phyloP scores from a whole-genome alignment of 1,140 invertebrate genomes.

The Apis dorsata region DNA sequence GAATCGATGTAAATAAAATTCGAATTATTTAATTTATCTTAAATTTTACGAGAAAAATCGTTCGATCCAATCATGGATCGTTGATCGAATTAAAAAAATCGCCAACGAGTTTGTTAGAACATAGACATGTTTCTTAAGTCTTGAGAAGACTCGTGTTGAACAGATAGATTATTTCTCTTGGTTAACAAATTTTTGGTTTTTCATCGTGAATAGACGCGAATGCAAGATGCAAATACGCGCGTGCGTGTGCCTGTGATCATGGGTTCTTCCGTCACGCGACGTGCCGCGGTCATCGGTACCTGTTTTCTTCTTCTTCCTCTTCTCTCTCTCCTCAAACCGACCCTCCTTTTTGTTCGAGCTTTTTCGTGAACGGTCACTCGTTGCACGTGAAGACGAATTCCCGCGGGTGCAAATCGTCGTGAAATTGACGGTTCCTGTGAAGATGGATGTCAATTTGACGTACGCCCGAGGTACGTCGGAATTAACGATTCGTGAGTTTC shows the following conservation, averaged over 20 bases:
- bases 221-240: constrained; percentile 56
- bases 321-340: constrained; percentile 1
- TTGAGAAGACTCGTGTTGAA: too few relatives aligned
- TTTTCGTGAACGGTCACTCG: constrained; percentile 59
- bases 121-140: too few relatives aligned
- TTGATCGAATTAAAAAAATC: background rate
- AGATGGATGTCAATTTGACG: constrained; percentile 34
- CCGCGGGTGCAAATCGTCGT: constrained; percentile 59
- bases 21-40: background rate
- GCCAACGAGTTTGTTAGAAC: too few relatives aligned
- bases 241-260: constrained; percentile 49
- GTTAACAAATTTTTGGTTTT: background rate
- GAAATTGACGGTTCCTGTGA: constrained; percentile 54
- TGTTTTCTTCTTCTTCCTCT: constrained; percentile 11
- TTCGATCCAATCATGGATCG: background rate
- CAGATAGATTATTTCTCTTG: background rate
- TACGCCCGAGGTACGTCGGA: constrained; percentile 8
- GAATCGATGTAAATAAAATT: background rate
- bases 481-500: constrained; percentile 31
- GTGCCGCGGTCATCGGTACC: constrained; percentile 32
- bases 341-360: constrained; percentile 6
- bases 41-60: background rate
- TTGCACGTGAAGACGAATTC: constrained; percentile 62
- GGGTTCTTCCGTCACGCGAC: constrained; percentile 63
- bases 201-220: background rate